Evolutionary conservation across 2,888 invertebrate species (phyloP).

Genomic region (Euplexia lucipara): DNA sequence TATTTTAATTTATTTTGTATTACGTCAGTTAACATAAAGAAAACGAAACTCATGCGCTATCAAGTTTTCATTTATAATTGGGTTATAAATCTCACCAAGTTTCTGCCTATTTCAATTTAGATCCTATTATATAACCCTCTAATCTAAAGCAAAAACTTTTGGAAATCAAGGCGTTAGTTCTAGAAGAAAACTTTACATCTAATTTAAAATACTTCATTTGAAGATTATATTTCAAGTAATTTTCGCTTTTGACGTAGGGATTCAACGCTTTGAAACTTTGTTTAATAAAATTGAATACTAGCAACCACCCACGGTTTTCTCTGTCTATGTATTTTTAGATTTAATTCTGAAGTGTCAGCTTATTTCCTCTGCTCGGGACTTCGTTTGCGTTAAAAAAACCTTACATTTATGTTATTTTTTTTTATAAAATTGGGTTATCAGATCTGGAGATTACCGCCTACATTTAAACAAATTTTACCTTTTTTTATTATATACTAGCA

Average conservation of each 20-base stretch:
- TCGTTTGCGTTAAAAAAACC: too few relatives aligned
- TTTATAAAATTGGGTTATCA: too few relatives aligned
- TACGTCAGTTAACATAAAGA: slow-evolving; percentile 7
- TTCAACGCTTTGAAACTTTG: neutral
- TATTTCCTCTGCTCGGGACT: too few relatives aligned
- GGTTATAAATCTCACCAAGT: slow-evolving; percentile 38
- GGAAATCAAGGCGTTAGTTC: slow-evolving; percentile 30
- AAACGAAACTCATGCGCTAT: neutral
- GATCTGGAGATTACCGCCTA: too few relatives aligned
- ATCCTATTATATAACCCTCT: slow-evolving; percentile 13
- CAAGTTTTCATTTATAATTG: slow-evolving; percentile 37
- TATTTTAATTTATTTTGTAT: neutral
- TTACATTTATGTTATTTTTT: too few relatives aligned
- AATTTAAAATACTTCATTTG: slow-evolving; percentile 31
- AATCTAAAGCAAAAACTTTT: slow-evolving; percentile 26
- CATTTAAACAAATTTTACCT: too few relatives aligned
- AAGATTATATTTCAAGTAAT: slow-evolving; percentile 20
- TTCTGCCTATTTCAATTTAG: slow-evolving; percentile 30
- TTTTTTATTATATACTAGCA: too few relatives aligned
- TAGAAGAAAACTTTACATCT: slow-evolving; percentile 26
- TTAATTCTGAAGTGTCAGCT: too few relatives aligned
- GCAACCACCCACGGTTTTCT: too few relatives aligned
- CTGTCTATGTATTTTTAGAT: too few relatives aligned
- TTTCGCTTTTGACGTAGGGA: slow-evolving; percentile 17
- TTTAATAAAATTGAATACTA: too few relatives aligned